Conservation (phyloP, 2,797 vertebrate species). For the Perodicticus potto region DNA sequence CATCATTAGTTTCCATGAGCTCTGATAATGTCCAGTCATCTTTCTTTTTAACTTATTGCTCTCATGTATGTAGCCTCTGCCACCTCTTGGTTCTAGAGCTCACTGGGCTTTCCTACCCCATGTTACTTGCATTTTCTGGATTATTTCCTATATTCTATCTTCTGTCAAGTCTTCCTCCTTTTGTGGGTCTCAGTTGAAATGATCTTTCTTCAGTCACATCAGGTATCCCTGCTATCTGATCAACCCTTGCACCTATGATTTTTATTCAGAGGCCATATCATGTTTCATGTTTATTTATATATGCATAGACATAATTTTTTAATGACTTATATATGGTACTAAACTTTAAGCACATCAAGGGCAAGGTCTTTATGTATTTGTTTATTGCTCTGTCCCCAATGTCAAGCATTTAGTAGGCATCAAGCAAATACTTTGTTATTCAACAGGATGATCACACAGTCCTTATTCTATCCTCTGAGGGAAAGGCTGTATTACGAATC, state of each 20-base stretch:
- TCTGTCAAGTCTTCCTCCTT: not conserved
- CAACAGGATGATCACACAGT: not conserved
- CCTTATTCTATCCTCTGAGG: not conserved
- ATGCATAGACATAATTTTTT: not conserved
- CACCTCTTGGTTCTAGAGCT: not conserved
- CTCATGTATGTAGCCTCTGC: not conserved
- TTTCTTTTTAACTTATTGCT: not conserved
- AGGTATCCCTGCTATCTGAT: not conserved
- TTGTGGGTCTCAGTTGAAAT: not conserved
- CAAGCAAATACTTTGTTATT: not conserved
- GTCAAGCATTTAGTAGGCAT: not conserved
- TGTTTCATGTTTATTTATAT: not conserved
- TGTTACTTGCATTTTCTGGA: not conserved
- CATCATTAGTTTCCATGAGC: not conserved
- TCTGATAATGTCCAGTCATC: not conserved
- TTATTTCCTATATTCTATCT: not conserved
- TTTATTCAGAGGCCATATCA: not conserved
- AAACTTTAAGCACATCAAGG: not conserved
- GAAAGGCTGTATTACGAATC: not conserved
- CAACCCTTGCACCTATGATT: not conserved
- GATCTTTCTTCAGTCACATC: not conserved
- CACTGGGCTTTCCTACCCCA: not conserved
- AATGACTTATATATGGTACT: not conserved
- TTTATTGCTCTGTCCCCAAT: not conserved
- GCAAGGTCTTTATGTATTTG: not conserved